Evolutionary conservation across 1,140 invertebrate species (phyloP), one percentile per base, ranked within the genome.

Genomic region (Trialeurodes vaporariorum): DNA sequence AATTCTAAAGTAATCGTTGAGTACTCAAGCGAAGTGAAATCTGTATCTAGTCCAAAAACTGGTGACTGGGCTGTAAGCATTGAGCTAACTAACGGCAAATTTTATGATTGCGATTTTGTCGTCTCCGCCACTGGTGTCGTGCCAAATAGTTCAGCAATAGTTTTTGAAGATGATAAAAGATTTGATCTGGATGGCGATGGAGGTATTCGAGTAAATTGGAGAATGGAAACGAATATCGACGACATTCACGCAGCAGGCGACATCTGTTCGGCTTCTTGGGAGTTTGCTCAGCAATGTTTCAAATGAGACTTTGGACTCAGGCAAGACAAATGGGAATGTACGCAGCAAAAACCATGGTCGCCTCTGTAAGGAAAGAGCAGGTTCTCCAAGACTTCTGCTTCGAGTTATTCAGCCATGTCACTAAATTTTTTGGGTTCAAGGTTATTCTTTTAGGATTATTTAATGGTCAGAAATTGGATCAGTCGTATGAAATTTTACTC

Each of bases 221-320:
- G 87, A 72, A 91, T 98, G 85, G 82, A 88, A 77, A 97, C 94
- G 21, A 87, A 86, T 59, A 72, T 89, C 17, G 71, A 72, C 59
- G 84, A 93, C 78, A 84, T 98, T 22, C 99, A 87, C 83, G 96
- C 95, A 22, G 95, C 95, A 64, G 97, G 97, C 12, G 97, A 99
- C 84, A 87, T 93, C 11, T 97, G 94, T 74, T 83, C 83, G 70
- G 87, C 89, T 27, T 77, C 77, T 27, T 98, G 96, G 96, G 75
- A 84, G 22, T 73, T 79, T 64, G 84, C 92, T 0, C 76, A 82
- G 58, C 91, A 96, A 75, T 98, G 96, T 91, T 96, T 78, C 95
- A 98, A 80, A 94, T 98, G 89, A 82, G 94, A 63, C 77, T 99
- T 1, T 99, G 97, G 97, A 94, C 94, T 2, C 97, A 99, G 81